These are phyloP conservation scores for Aldabrachelys gigantea DNA, from an alignment of 2,113 vertebrate species.

Conservation along the genomic window DNA sequence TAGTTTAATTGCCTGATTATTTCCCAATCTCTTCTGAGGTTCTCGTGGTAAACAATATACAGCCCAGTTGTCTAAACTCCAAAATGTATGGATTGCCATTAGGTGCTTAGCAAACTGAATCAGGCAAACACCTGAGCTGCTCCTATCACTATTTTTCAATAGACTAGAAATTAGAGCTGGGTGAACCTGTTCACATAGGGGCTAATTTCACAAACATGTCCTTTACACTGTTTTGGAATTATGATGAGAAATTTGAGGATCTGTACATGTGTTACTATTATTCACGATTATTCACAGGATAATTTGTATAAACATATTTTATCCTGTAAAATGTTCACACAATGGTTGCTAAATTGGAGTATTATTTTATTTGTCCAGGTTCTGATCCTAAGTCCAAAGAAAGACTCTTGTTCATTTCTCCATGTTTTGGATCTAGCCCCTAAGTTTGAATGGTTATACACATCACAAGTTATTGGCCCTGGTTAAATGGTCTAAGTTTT, in stretches of 20 bases:
- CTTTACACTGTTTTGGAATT: not conserved
- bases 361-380: not conserved
- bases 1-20: not conserved
- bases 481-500: not conserved
- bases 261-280: not conserved
- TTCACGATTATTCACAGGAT: not conserved
- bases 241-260: not conserved
- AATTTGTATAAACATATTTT: not conserved
- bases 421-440: not conserved
- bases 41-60: not conserved
- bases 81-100: not conserved
- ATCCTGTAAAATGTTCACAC: not conserved
- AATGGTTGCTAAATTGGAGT: not conserved
- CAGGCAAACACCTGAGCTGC: not conserved
- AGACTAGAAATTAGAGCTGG: not conserved
- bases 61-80: not conserved
- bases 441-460: not conserved
- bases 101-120: not conserved
- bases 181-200: not conserved
- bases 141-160: too few species aligned
- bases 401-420: not conserved
- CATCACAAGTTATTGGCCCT: not conserved
- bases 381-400: conserved; percentile 1
- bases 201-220: not conserved
- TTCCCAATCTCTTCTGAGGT: too few species aligned